Evolutionary conservation across 30 jellyfish, hydroid and myxozoan species (phyloP), one percentile per base, ranked within the genome.

Genomic region (Rhopilema esculentum): DNA sequence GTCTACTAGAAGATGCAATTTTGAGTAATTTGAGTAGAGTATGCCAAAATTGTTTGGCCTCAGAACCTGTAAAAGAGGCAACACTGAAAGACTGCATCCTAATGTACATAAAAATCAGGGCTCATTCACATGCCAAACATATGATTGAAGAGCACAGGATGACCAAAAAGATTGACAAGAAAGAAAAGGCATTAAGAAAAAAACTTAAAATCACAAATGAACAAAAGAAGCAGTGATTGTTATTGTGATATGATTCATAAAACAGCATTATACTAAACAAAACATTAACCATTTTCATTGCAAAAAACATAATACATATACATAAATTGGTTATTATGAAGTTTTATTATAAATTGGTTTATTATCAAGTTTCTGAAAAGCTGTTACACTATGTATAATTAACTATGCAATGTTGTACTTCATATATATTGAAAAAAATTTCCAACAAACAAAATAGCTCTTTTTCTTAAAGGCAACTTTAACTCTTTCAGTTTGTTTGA

Each of bases 111-210:
- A 68, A 68, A 19, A 68, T 68, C 28, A 68, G 75, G 26, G 28
- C 79, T n/a, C 32, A n/a, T 27, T 27, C 51, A 68, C 79, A 68
- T 68, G 79, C 79, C 24, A 68, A 68, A 68, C 28, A 68, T 27
- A n/a, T 32, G 23, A 68, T 68, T 68, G 79, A 68, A 17, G 32
- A 68, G 48, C 32, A 68, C 51, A 16, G 51, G 28, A 17, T 32
- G 24, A 68, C 40, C 40, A 68, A 27, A 68, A 27, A 68, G 51
- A 68, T 32, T 68, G 79, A 68, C 23, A 22, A 27, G 32, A 68
- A 68, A 32, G 24, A 68, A 27, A 68, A 68, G 32, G 79, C 79
- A 27, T 32, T 68, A 22, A 20, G 79, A 27, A 23, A 68, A 32
- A 68, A 68, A 27, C 50, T 68, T 23, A 68, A 68, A 68, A 24